Conservation (phyloP, 2,888 invertebrate species). For the Drosophila barbarae region DNA sequence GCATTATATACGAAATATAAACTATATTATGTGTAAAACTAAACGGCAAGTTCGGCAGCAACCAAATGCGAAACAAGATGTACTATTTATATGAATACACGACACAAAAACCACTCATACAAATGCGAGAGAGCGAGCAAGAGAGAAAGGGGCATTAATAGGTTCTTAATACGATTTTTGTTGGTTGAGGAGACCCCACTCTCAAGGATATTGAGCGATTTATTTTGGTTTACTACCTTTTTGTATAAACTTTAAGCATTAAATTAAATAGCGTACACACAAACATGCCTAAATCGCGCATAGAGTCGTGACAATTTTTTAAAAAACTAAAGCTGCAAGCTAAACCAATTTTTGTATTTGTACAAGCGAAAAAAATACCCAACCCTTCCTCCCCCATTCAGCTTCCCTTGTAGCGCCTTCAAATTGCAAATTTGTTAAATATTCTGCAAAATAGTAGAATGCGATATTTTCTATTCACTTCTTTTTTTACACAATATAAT, state of each 20-base stretch:
- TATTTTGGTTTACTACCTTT: constrained; percentile 23
- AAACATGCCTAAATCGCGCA: constrained; percentile 44
- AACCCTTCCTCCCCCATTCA: constrained; percentile 12
- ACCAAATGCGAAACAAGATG: constrained; percentile 42
- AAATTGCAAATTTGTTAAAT: constrained; percentile 37
- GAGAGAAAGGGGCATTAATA: constrained; percentile 21
- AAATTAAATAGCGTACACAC: constrained; percentile 28
- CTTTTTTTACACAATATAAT: constrained; percentile 22
- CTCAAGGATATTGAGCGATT: constrained; percentile 24
- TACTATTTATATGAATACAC: constrained; percentile 64
- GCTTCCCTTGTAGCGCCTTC: constrained; percentile 37
- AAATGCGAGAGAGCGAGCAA: constrained; percentile 33
- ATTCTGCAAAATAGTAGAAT: constrained; percentile 19
- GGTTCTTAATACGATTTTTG: constrained; percentile 25
- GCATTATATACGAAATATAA: constrained; percentile 61
- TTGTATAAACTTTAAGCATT: constrained; percentile 32
- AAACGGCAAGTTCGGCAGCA: constrained; percentile 40
- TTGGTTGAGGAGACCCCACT: constrained; percentile 23
- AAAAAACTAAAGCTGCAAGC: constrained; percentile 60
- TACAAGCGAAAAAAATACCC: constrained; percentile 41
- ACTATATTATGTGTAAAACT: constrained; percentile 66
- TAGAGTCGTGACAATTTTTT: constrained; percentile 52
- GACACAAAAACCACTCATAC: constrained; percentile 23
- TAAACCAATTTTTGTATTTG: constrained; percentile 64
- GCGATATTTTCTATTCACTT: constrained; percentile 21